Evolutionary conservation across 2,888 invertebrate species (phyloP).

Genomic region (Lysandra coridon): DNA sequence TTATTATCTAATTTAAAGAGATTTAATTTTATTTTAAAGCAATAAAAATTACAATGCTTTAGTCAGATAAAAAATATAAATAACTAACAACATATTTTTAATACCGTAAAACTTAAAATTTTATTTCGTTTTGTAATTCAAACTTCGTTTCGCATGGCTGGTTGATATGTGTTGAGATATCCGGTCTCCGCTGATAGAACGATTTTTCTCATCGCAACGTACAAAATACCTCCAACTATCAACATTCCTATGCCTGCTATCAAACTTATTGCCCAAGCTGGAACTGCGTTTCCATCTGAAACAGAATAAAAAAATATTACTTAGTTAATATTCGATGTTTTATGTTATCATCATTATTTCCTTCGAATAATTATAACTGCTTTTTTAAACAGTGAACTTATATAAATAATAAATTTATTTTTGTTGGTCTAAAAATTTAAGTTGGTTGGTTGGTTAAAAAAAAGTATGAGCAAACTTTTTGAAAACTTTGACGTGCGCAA

Average conservation of each 20-base stretch:
- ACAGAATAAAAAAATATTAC: neutral
- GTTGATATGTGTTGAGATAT: slow-evolving; percentile 75
- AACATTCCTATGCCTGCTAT: slow-evolving; percentile 86
- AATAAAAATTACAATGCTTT: too few species aligned
- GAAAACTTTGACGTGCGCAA: too few species aligned
- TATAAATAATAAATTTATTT: too few species aligned
- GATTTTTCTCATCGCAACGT: slow-evolving; percentile 84
- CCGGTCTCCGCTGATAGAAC: slow-evolving; percentile 80
- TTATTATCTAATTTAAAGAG: too few species aligned
- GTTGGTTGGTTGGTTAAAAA: too few species aligned
- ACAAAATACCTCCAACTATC: slow-evolving; percentile 84
- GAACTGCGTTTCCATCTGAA: slow-evolving; percentile 84
- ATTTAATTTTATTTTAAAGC: too few species aligned
- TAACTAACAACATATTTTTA: neutral
- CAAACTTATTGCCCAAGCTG: slow-evolving; percentile 88
- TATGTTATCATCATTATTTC: neutral
- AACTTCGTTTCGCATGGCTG: slow-evolving; percentile 75
- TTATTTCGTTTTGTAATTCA: neutral
- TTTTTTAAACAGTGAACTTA: too few species aligned
- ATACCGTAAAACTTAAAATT: too few species aligned
- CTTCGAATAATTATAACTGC: neutral
- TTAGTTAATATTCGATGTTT: neutral
- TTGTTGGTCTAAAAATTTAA: too few species aligned
- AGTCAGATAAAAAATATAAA: too few species aligned
- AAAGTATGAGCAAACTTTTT: too few species aligned